phyloP scores from a whole-genome alignment of 2,888 invertebrate species.

The Drosophila nigricruria region DNA sequence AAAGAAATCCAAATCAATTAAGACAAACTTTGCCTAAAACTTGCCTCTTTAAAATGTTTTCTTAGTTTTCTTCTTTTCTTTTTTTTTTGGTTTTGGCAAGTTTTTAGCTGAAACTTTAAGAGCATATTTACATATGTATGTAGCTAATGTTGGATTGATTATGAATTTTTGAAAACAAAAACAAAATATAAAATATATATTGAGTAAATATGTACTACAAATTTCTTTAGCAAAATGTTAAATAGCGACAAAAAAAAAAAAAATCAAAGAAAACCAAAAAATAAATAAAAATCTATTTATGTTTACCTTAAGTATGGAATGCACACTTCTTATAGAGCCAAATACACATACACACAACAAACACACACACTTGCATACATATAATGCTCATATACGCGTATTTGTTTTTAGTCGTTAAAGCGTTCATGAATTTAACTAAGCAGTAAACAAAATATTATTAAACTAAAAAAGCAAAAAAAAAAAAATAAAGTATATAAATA shows the following conservation, averaged over 20 bases:
- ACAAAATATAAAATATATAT: conserved; percentile 36
- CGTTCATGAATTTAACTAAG: conserved; percentile 63
- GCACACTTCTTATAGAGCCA: conserved; percentile 38
- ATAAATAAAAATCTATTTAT: conserved; percentile 35
- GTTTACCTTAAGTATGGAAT: conserved; percentile 42
- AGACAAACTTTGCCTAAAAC: conserved; percentile 11
- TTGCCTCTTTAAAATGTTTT: conserved; percentile 12
- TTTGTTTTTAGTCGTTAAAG: conserved; percentile 69
- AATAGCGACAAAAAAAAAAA: conserved; percentile 25
- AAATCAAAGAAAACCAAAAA: conserved; percentile 14
- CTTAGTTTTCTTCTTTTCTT: not conserved
- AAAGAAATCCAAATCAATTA: conserved; percentile 8
- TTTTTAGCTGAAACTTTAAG: conserved; percentile 25
- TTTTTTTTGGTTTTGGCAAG: not conserved
- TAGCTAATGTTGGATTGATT: conserved; percentile 77
- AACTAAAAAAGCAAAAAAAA: conserved; percentile 24
- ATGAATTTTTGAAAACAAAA: conserved; percentile 46
- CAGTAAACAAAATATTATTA: conserved; percentile 44
- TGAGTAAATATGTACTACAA: conserved; percentile 47
- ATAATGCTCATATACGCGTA: conserved; percentile 75
- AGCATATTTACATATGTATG: conserved; percentile 65
- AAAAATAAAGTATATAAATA: conserved; percentile 31
- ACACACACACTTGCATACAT: conserved; percentile 46
- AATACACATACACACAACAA: conserved; percentile 14
- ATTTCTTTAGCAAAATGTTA: conserved; percentile 72